A percentile compares a stretch with the other conserved stretches of the same genome.
These are phyloP conservation scores for Eulemur rufifrons DNA, from an alignment of 2,113 vertebrate genomes.

Conservation along the genomic window DNA sequence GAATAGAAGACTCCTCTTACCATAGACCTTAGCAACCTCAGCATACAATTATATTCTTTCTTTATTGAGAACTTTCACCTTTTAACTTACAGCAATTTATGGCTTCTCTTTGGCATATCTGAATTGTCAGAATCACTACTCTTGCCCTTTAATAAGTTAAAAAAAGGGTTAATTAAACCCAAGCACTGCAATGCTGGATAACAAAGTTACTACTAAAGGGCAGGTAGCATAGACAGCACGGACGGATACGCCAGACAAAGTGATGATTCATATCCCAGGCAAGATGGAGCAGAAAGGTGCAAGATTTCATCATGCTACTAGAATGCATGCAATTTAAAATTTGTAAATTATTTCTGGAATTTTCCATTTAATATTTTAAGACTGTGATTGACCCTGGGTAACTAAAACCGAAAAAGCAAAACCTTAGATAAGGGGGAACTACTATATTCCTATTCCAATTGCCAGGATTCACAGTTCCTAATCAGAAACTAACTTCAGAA, in stretches of 20 bases:
- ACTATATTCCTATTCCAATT: not conserved
- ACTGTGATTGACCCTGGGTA: not conserved
- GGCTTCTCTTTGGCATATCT: not conserved
- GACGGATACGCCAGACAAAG: not conserved
- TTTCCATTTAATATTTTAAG: not conserved
- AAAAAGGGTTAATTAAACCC: not conserved
- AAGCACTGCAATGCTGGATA: not conserved
- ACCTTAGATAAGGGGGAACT: not conserved
- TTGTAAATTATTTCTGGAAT: not conserved
- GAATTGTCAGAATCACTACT: not conserved
- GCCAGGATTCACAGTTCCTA: not conserved
- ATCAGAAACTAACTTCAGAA: constrained; percentile 41
- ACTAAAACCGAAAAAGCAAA: not conserved
- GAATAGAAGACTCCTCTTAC: not conserved
- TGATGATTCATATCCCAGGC: not conserved
- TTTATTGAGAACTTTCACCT: not conserved
- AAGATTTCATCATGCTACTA: not conserved
- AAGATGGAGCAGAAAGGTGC: not conserved
- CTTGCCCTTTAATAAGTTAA: not conserved
- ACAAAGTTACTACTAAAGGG: too few species aligned
- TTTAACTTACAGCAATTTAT: not conserved
- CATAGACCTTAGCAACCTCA: not conserved
- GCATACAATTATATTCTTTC: not conserved
- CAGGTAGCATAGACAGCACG: not conserved
- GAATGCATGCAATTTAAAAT: not conserved